Base-by-base conservation (phyloP, 2,113 vertebrate species). In the Willisornis vidua region DNA sequence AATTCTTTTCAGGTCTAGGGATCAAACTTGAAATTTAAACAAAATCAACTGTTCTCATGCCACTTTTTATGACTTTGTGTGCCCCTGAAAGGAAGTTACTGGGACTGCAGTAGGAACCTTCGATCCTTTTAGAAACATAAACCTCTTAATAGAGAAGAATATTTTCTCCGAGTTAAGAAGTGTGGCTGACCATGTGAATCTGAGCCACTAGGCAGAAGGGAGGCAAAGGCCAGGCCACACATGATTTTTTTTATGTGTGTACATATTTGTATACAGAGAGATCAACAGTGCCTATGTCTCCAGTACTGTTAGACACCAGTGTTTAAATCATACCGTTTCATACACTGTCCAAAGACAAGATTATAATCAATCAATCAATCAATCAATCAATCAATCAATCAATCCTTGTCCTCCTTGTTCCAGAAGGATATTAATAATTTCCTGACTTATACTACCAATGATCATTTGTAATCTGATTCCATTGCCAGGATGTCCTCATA, bases 191-290 rank as follows among this genome's bases (percentile, higher is more conserved):
- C 51, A 25, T 51, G n/a, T 59, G 70, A 28, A 59, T 57, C 59
- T 45, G 68, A 81, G 29, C 19, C 29, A 46, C 5, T 7, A 46
- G 55, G 9, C 3, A 6, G 14, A 77, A 67, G 8, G 29, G 29
- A 73, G 35, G 26, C 24, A 39, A 31, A 75, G 33, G 9, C 29
- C 0, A 0, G 35, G 39, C 43, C 65, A 71, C 17, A 16, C 0
- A 0, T n/a, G 35, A 39, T 24, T 75, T 86, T 78, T 78, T 65
- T 84, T 49, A 23, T 62, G 14, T 8, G 7, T 58, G 13, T 59
- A 16, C 19, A 14, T 11, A 10, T 77, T 54, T 59, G 15, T 67
- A 41, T 61, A 52, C n/a, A 74, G 35, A 67, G 8, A 7, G 7
- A 7, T 63, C 6, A 24, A 6, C 23, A 20, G 29, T 51, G 13